These are phyloP conservation scores for Cheilosia vulpina DNA, from an alignment of 2,888 invertebrate species.

Conservation along the genomic window DNA sequence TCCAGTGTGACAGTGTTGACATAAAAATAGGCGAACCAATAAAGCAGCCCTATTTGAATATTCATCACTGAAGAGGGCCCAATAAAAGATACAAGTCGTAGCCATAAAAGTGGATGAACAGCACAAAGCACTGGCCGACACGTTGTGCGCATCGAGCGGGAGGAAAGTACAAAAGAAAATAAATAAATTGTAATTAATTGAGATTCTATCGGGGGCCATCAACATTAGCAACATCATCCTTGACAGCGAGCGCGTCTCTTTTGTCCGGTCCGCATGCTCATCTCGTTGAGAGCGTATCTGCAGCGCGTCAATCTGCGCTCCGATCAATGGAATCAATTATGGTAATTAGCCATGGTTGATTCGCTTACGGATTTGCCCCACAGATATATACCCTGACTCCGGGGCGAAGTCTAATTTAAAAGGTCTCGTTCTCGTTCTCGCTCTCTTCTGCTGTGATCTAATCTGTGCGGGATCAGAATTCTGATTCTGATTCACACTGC, in stretches of 20 bases:
- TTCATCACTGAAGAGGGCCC: constrained; percentile 46
- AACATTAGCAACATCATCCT: constrained; percentile 64
- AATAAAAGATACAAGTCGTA: constrained; percentile 66
- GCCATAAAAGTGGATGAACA: constrained; percentile 63
- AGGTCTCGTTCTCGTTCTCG: constrained; percentile 21
- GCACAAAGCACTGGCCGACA: not conserved
- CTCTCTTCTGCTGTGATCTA: constrained; percentile 42
- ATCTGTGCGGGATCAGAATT: constrained; percentile 55
- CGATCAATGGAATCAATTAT: constrained; percentile 75
- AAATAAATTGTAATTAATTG: constrained; percentile 74
- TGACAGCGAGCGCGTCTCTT: constrained; percentile 63
- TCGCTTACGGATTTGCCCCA: constrained; percentile 55
- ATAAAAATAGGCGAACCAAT: constrained; percentile 55
- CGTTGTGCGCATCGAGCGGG: not conserved
- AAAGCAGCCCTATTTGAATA: constrained; percentile 59
- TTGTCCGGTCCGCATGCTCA: constrained; percentile 39
- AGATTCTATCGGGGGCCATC: constrained; percentile 62
- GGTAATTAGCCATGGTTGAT: constrained; percentile 69
- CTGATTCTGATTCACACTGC: constrained; percentile 48
- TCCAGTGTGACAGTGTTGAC: constrained; percentile 67
- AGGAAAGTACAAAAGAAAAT: constrained; percentile 61
- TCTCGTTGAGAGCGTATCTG: constrained; percentile 61
- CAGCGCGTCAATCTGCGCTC: constrained; percentile 64
- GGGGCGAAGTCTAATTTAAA: constrained; percentile 60
- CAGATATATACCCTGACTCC: constrained; percentile 27